Conservation (phyloP, 1,140 invertebrate genomes). For the Megalopta genalis region DNA sequence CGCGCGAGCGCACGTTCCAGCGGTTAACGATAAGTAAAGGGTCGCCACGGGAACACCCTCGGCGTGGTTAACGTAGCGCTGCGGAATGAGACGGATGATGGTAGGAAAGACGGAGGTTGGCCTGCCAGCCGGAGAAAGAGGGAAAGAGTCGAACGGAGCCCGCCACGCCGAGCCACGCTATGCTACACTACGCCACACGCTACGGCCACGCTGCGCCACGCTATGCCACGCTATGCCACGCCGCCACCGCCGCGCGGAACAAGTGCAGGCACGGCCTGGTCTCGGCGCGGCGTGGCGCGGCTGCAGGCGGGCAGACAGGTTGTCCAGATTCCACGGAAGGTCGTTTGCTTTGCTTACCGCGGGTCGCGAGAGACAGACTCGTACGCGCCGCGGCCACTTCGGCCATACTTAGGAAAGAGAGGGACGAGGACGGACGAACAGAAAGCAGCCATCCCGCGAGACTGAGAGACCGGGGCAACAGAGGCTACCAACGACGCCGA, state of each 20-base stretch:
- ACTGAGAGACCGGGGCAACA: background rate
- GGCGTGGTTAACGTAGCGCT: constrained; percentile 45
- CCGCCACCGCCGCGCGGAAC: constrained; percentile 66
- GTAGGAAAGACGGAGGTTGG: constrained; percentile 7
- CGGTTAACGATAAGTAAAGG: constrained; percentile 61
- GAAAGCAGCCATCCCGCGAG: background rate
- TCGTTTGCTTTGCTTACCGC: constrained; percentile 80
- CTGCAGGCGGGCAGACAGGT: constrained; percentile 78
- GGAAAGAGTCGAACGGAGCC: background rate
- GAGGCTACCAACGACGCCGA: constrained; percentile 24
- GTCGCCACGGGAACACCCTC: constrained; percentile 59
- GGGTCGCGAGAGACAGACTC: constrained; percentile 73
- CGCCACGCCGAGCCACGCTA: too few relatives aligned
- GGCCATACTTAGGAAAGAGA: constrained; percentile 58
- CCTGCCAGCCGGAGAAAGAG: constrained; percentile 18
- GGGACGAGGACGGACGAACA: background rate
- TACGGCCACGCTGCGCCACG: constrained; percentile 17
- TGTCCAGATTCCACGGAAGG: constrained; percentile 81
- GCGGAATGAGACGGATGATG: constrained; percentile 55
- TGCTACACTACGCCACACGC: too few relatives aligned
- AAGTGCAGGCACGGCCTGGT: constrained; percentile 68
- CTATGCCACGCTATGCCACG: background rate
- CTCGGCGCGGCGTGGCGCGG: constrained; percentile 61
- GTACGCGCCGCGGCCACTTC: constrained; percentile 68
- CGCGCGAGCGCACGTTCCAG: background rate